Evolutionary conservation across 2,113 vertebrate species (phyloP).

Genomic region (Jacana jacana): DNA sequence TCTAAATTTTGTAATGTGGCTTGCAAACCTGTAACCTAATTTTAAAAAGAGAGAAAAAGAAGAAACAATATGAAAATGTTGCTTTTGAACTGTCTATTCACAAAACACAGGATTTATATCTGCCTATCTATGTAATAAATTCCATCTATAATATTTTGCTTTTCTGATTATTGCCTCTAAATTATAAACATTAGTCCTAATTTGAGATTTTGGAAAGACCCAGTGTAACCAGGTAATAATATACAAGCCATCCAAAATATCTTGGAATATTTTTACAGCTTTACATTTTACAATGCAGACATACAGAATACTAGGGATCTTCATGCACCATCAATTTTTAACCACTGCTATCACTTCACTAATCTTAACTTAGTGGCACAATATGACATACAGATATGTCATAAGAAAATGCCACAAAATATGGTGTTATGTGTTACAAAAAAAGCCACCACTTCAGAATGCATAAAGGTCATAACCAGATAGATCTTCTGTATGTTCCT

Average conservation of each 20-base stretch:
- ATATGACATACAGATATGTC: not conserved
- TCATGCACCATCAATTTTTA: not conserved
- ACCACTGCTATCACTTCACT: not conserved
- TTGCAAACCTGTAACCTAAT: constrained; percentile 66
- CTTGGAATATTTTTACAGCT: not conserved
- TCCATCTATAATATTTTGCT: not conserved
- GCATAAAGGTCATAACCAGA: not conserved
- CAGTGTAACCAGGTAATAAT: not conserved
- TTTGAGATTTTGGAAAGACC: not conserved
- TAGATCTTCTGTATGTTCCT: not conserved
- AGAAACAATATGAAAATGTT: not conserved
- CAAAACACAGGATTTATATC: not conserved
- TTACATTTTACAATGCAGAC: not conserved
- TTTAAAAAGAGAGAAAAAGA: not conserved
- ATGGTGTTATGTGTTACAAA: not conserved
- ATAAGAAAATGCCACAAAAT: not conserved
- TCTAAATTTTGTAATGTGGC: constrained; percentile 41
- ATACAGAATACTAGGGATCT: not conserved
- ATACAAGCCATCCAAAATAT: not conserved
- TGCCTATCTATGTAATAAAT: not conserved
- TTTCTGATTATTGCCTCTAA: not conserved
- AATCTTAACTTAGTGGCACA: not conserved
- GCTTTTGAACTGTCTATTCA: not conserved
- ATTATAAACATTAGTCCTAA: not conserved
- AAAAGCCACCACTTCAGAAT: not conserved